Conservation (phyloP, 2,113 vertebrate genomes). For the Conger conger region DNA sequence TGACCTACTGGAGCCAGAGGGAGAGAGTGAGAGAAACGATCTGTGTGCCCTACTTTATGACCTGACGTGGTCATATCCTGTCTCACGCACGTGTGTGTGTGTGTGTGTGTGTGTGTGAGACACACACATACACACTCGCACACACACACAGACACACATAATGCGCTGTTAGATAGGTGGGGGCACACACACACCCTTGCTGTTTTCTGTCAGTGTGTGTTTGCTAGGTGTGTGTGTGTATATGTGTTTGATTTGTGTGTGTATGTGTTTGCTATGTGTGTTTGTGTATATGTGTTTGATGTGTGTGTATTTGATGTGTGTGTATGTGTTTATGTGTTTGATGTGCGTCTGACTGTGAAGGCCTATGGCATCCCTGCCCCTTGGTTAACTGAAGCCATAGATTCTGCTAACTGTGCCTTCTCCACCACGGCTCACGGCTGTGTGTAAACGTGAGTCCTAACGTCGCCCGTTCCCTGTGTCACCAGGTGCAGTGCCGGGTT, state of each 20-base stretch:
- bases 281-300: constrained; percentile 8
- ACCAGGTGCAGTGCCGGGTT: constrained; percentile 83
- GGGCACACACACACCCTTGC: constrained; percentile 13
- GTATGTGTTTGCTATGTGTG: constrained; percentile 17
- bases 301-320: constrained; percentile 25
- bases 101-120: too few species aligned
- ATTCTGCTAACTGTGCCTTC: too few species aligned
- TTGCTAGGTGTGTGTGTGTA: constrained; percentile 53
- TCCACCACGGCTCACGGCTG: too few species aligned
- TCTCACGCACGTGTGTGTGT: too few species aligned
- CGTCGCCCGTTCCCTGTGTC: constrained; percentile 21
- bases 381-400: too few species aligned
- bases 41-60: constrained; percentile 16
- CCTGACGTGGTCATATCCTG: constrained; percentile 15
- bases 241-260: constrained; percentile 42
- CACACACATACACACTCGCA: neutral
- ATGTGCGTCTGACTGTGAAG: constrained; percentile 28
- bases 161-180: neutral
- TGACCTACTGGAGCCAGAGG: constrained; percentile 19
- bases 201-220: constrained; percentile 11
- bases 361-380: neutral
- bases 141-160: neutral
- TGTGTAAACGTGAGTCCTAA: neutral
- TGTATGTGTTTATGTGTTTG: constrained; percentile 17
- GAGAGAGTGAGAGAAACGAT: too few species aligned